A percentile compares a stretch with the other conserved stretches of the same genome.
phyloP scores from a whole-genome alignment of 2,888 invertebrate genomes.

The Clepsis dumicolana region DNA sequence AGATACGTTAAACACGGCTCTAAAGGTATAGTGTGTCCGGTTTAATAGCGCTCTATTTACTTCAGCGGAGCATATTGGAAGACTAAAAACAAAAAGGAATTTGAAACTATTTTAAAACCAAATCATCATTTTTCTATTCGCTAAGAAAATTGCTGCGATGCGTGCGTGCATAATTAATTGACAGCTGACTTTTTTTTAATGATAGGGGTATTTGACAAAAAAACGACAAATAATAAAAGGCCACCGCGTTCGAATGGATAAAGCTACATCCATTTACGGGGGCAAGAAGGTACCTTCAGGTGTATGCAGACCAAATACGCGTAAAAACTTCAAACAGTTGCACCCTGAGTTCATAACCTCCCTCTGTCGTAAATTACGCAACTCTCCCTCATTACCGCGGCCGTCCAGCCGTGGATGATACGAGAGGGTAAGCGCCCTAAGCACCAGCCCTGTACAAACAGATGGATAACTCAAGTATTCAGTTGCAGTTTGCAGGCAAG shows the following conservation, averaged over 20 bases:
- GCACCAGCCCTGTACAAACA: slow-evolving; percentile 49
- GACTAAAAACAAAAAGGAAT: no score
- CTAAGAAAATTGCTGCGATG: no score
- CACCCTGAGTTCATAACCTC: slow-evolving; percentile 68
- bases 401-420: slow-evolving; percentile 76
- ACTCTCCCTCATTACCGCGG: slow-evolving; percentile 80
- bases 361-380: slow-evolving; percentile 75
- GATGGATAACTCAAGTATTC: slow-evolving; percentile 56
- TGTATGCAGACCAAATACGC: slow-evolving; percentile 67
- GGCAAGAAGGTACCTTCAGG: slow-evolving; percentile 40
- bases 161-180: no score
- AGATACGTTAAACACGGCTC: slow-evolving; percentile 47
- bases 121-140: no score
- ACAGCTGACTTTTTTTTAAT: no score
- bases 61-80: not conserved
- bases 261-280: slow-evolving; percentile 27
- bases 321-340: slow-evolving; percentile 83
- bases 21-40: slow-evolving; percentile 5
- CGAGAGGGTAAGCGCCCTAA: slow-evolving; percentile 65
- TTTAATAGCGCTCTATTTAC: slow-evolving; percentile 21
- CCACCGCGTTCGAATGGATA: slow-evolving; percentile 13
- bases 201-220: not conserved
- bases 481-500: slow-evolving; percentile 57
- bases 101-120: no score
- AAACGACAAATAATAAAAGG: not conserved